Base-by-base conservation (phyloP, 2,113 vertebrate species). In the Sapajus apella region DNA sequence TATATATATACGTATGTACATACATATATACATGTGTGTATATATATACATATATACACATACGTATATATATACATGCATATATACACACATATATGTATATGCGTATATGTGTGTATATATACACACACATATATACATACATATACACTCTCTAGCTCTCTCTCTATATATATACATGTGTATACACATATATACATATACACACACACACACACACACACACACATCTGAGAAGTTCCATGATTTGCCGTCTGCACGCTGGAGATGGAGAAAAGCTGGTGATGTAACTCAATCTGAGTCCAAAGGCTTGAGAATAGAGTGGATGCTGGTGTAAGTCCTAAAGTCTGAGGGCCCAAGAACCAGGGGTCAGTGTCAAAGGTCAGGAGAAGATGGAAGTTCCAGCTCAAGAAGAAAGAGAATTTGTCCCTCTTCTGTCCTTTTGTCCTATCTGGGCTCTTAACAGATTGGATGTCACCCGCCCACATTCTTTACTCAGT, bases 141-240 rank as follows among this genome's bases (percentile, higher is more conserved):
- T 13, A 50, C 13, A 50, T 50, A 50, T 50, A 13, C 47, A 50
- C 47, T 50, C 47, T 50, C 47, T 50, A 50, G 47, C 47, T 50
- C 47, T 50, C 47, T 50, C 10, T 50, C 2, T 50, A 13, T 50
- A 50, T 1, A 52, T 52, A 16, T 4, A 52, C 2, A 50, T 50
- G 12, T 52, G 16, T 11, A 52, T 4, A 52, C 14, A 52, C 11
- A 16, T 16, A 52, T 52, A 16, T 16, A 52, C 14, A 12, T 3
- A 52, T 2, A 27, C 0, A 64, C 1, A 64, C 5, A 61, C 0
- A 13, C 8, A 4, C 21, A 23, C 20, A 21, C 21, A 0, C 56
- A 58, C 8, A 58, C 56, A 58, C 8, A 25, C 23, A 58, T 35
- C n/a, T 23, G 27, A 70, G 16, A 72, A 72, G 70, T 72, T 37